These are phyloP conservation scores for Danio choprae DNA, from an alignment of 2,797 vertebrate genomes.

Conservation along the genomic window DNA sequence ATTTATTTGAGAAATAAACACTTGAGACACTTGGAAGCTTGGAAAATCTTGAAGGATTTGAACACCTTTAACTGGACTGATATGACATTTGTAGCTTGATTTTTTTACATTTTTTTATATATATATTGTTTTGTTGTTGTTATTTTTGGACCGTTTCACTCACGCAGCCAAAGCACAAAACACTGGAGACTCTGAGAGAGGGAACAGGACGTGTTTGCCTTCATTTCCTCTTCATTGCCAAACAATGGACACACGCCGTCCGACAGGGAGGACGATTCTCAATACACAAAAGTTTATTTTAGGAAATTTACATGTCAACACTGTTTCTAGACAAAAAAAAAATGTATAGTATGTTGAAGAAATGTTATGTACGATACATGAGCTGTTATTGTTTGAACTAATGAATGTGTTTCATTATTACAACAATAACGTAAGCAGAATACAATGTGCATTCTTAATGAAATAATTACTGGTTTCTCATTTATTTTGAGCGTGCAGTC, in stretches of 20 bases:
- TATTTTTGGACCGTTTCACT: slow-evolving; percentile 45
- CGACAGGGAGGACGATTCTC: slow-evolving; percentile 55
- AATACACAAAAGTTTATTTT: slow-evolving; percentile 86
- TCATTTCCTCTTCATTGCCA: slow-evolving; percentile 47
- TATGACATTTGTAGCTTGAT: slow-evolving; percentile 31
- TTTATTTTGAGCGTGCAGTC: slow-evolving; percentile 1
- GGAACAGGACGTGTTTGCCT: slow-evolving; percentile 51
- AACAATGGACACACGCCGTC: slow-evolving; percentile 35
- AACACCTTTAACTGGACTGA: slow-evolving; percentile 30
- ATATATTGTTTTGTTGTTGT: slow-evolving; percentile 1
- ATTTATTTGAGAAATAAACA: slow-evolving; percentile 30
- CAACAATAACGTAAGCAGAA: slow-evolving; percentile 54
- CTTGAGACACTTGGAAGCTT: slow-evolving; percentile 6
- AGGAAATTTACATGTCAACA: slow-evolving; percentile 79
- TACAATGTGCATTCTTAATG: slow-evolving; percentile 56
- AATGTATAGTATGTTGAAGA: slow-evolving; percentile 68
- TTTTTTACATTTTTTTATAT: slow-evolving; percentile 3
- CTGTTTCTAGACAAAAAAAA: slow-evolving; percentile 81
- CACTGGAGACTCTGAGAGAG: slow-evolving; percentile 42
- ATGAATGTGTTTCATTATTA: slow-evolving; percentile 65
- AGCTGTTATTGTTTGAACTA: slow-evolving; percentile 77
- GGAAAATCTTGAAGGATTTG: slow-evolving; percentile 27
- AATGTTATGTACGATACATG: slow-evolving; percentile 74
- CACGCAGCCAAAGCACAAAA: slow-evolving; percentile 64
- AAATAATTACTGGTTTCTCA: slow-evolving; percentile 30